Evolutionary conservation across 2,797 vertebrate genomes (phyloP).

Genomic region (Ispidina picta): DNA sequence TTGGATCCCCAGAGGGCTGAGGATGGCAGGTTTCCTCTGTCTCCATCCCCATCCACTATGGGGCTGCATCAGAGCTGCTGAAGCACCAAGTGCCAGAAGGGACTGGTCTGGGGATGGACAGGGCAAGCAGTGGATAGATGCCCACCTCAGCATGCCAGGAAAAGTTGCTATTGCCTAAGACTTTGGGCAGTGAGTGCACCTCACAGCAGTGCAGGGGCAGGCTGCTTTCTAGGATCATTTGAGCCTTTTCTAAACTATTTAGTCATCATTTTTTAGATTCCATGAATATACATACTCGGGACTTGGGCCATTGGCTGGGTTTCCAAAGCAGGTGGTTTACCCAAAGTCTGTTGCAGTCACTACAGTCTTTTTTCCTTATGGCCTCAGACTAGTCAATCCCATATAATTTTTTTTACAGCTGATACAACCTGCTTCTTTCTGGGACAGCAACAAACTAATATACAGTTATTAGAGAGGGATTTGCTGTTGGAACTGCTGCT

Average conservation of each 20-base stretch:
- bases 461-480: background rate
- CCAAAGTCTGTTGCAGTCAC: accelerated
- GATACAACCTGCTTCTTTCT: background rate
- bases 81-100: background rate
- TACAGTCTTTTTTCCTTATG: background rate
- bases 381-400: background rate
- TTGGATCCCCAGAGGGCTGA: background rate
- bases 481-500: background rate
- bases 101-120: too few species aligned
- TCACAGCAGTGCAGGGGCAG: background rate
- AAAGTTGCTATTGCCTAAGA: accelerated
- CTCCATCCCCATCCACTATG: background rate
- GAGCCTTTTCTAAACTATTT: slow-evolving; percentile 15
- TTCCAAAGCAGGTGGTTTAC: background rate
- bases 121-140: accelerated
- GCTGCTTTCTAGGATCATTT: background rate
- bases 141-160: accelerated
- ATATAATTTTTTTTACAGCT: background rate
- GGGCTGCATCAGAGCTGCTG: background rate
- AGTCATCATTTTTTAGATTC: slow-evolving; percentile 14
- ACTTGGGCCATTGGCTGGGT: background rate
- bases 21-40: background rate
- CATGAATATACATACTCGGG: background rate
- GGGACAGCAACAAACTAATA: background rate
- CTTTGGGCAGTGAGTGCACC: background rate